These are phyloP conservation scores for Eristalis pertinax DNA, from an alignment of 2,888 invertebrate genomes.

Conservation along the genomic window DNA sequence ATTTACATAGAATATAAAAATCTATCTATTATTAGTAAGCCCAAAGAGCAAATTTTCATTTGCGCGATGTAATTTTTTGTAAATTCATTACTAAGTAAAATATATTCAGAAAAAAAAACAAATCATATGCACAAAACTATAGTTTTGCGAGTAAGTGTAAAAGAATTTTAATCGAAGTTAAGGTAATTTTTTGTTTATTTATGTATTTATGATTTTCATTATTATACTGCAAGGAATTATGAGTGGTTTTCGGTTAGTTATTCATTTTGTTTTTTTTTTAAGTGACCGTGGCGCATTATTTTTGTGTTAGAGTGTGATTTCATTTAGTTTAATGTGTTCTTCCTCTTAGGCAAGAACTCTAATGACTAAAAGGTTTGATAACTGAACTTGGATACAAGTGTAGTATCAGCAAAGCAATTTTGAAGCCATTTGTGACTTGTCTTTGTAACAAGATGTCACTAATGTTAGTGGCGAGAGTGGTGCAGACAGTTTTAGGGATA, in stretches of 20 bases:
- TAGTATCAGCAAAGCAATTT: too few species aligned
- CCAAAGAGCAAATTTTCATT: slow-evolving; percentile 50
- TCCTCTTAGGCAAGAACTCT: too few species aligned
- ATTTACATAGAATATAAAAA: neutral
- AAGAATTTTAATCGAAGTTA: slow-evolving; percentile 46
- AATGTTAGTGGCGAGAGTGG: too few species aligned
- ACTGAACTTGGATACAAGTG: too few species aligned
- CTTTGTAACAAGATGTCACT: too few species aligned
- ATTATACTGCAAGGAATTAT: slow-evolving; percentile 33
- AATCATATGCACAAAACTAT: slow-evolving; percentile 36
- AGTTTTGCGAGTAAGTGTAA: slow-evolving; percentile 29
- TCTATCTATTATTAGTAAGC: slow-evolving; percentile 31
- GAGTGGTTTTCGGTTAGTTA: neutral
- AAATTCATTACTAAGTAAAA: slow-evolving; percentile 36
- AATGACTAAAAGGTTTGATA: too few species aligned
- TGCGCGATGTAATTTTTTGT: slow-evolving; percentile 65
- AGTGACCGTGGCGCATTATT: neutral
- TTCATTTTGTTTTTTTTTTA: neutral
- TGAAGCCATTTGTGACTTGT: too few species aligned
- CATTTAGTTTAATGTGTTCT: too few species aligned
- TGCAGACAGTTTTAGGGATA: too few species aligned
- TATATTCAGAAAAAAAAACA: slow-evolving; percentile 15
- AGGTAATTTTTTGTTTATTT: slow-evolving; percentile 10
- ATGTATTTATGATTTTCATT: slow-evolving; percentile 29
- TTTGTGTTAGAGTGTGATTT: neutral